Conservation (phyloP, 2,113 vertebrate genomes). For the Urocitellus parryii region DNA sequence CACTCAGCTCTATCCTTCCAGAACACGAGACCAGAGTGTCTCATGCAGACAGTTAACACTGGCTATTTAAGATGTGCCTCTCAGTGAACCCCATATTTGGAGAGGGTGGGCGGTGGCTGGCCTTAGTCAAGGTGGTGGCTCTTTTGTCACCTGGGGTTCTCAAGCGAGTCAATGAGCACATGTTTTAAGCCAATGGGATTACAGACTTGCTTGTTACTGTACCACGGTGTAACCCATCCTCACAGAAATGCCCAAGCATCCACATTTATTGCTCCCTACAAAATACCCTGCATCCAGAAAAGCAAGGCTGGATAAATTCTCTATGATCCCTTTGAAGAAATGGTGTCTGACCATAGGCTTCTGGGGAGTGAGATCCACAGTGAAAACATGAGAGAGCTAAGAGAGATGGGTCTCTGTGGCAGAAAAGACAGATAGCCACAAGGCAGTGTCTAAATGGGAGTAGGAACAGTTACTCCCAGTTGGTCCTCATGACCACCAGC, state of each 20-base stretch:
- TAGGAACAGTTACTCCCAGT: fast-evolving
- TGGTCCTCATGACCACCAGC: fast-evolving
- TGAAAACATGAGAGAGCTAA: no score
- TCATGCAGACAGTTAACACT: fast-evolving
- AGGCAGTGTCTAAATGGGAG: no score
- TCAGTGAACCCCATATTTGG: background rate
- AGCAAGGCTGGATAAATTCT: background rate
- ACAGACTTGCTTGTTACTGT: background rate
- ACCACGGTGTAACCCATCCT: background rate
- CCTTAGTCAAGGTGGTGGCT: background rate
- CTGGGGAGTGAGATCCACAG: background rate
- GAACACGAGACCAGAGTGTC: background rate
- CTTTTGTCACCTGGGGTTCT: background rate
- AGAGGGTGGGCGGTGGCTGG: no score
- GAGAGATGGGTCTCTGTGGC: background rate
- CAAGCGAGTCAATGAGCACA: background rate
- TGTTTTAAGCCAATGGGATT: background rate
- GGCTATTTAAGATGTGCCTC: background rate
- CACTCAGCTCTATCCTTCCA: background rate
- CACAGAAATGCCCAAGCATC: fast-evolving
- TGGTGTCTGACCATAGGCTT: background rate
- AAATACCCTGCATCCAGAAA: no score
- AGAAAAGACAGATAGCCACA: background rate
- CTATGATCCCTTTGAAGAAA: background rate
- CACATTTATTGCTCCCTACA: fast-evolving